Conservation (phyloP, 2,113 vertebrate genomes). For the Forbesichthys agassizii region DNA sequence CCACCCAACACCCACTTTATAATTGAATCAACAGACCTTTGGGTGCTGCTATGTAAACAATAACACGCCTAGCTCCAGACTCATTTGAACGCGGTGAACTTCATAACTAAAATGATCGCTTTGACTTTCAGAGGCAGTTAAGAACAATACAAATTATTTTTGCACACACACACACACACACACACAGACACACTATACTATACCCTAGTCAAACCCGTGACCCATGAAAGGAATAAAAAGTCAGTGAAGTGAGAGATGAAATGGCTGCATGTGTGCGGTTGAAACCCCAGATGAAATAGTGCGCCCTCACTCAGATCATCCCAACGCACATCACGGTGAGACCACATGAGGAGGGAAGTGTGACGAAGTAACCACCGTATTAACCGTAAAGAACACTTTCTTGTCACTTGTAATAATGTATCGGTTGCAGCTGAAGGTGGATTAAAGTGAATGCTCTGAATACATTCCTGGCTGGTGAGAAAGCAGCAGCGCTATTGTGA, state of each 20-base stretch:
- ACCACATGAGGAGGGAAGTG: slow-evolving; percentile 34
- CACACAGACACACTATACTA: no score
- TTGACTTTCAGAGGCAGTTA: no score
- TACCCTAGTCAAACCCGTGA: background rate
- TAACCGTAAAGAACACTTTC: slow-evolving; percentile 49
- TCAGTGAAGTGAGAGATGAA: background rate
- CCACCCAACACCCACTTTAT: no score
- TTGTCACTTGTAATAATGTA: slow-evolving; percentile 46
- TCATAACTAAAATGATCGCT: background rate
- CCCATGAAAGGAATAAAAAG: slow-evolving; percentile 1
- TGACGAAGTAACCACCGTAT: slow-evolving; percentile 42
- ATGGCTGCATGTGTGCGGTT: slow-evolving; percentile 34
- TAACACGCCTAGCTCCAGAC: no score
- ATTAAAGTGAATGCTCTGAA: slow-evolving; percentile 44
- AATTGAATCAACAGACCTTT: no score
- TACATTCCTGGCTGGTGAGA: slow-evolving; percentile 32
- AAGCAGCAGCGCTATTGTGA: slow-evolving; percentile 36
- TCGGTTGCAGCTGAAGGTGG: slow-evolving; percentile 40
- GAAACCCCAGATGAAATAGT: slow-evolving; percentile 46
- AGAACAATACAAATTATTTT: no score
- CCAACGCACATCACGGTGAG: slow-evolving; percentile 47
- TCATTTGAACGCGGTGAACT: background rate
- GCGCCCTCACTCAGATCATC: slow-evolving; percentile 18
- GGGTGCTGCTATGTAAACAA: no score
- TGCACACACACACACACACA: no score